phyloP scores from a whole-genome alignment of 2,888 invertebrate species.

The Polyommatus iphigenia region DNA sequence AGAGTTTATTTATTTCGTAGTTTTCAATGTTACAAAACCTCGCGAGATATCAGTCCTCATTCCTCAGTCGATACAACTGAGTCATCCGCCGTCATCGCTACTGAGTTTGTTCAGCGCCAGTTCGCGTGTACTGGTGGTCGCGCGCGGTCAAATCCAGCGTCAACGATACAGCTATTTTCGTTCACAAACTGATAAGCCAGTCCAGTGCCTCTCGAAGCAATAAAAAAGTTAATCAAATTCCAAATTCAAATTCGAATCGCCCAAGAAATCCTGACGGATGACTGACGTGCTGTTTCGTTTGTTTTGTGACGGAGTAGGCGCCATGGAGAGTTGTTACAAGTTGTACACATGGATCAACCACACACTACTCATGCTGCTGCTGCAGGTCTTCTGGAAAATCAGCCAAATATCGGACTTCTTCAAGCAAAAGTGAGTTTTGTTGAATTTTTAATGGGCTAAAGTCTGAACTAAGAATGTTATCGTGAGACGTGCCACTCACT shows the following conservation, averaged over 20 bases:
- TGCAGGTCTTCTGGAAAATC: conserved; percentile 76
- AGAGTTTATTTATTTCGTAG: neutral
- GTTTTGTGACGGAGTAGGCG: conserved; percentile 61
- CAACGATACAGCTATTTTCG: conserved; percentile 55
- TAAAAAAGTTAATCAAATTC: conserved; percentile 36
- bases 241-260: conserved; percentile 44
- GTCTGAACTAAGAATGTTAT: neutral
- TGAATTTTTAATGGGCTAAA: neutral
- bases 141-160: conserved; percentile 59
- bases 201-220: conserved; percentile 36
- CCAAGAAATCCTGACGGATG: conserved; percentile 62
- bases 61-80: conserved; percentile 62
- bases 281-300: conserved; percentile 68
- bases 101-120: conserved; percentile 47
- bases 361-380: conserved; percentile 69
- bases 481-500: neutral
- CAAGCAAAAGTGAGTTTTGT: conserved; percentile 65
- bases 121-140: conserved; percentile 67
- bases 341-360: conserved; percentile 75
- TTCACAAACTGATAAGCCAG: conserved; percentile 55
- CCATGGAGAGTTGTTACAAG: conserved; percentile 72
- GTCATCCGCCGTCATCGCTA: conserved; percentile 56
- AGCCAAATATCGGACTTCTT: conserved; percentile 74
- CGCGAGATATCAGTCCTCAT: conserved; percentile 48
- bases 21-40: conserved; percentile 7